Conservation (phyloP, 2,797 vertebrate genomes). For the Syndactyla subalaris region DNA sequence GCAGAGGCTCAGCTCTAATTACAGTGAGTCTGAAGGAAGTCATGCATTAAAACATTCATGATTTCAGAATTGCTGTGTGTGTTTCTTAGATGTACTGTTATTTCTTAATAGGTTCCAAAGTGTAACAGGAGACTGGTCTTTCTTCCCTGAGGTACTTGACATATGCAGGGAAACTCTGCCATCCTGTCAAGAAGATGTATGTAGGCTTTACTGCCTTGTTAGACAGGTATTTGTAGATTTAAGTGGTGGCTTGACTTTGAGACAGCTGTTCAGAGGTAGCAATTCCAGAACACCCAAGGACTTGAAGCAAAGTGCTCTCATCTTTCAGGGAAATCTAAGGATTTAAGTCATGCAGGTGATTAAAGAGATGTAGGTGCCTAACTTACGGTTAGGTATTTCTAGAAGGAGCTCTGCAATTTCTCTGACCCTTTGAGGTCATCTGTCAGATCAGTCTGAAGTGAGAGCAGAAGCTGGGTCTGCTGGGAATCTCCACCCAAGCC, state of each 20-base stretch:
- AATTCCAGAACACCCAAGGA: conserved; percentile 2
- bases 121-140: neutral
- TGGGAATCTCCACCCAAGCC: neutral
- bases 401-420: conserved; percentile 6
- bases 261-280: neutral
- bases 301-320: neutral
- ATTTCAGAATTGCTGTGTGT: conserved; percentile 7
- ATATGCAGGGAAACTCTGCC: neutral
- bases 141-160: neutral
- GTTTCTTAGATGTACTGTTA: conserved; percentile 4
- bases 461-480: neutral
- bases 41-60: conserved; percentile 2
- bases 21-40: neutral
- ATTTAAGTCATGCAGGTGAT: neutral
- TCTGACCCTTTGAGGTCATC: neutral
- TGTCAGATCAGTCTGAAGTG: neutral
- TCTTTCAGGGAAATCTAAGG: conserved; percentile 31
- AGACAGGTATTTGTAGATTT: conserved; percentile 20
- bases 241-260: conserved; percentile 53
- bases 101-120: conserved; percentile 9
- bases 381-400: neutral
- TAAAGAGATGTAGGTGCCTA: neutral
- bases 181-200: conserved; percentile 17
- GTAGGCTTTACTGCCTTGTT: conserved; percentile 31
- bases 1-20: conserved; percentile 6